Conservation (phyloP, 92 coral and sea anemone species). For the Pocillopora meandrina region DNA sequence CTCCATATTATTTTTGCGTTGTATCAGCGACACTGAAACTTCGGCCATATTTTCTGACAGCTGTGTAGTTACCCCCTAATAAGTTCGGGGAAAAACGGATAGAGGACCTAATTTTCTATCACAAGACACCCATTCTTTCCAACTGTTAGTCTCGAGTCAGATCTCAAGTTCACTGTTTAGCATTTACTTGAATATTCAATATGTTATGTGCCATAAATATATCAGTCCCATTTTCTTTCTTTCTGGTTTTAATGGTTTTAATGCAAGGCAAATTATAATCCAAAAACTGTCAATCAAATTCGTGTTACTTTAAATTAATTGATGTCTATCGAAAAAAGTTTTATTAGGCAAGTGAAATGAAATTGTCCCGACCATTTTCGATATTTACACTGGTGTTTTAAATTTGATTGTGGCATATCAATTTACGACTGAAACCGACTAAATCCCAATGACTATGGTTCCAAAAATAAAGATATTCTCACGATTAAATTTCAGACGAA, state of each 20-base stretch:
- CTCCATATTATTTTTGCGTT: background rate
- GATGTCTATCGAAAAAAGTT: background rate
- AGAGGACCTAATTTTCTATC: background rate
- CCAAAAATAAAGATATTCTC: too few species aligned
- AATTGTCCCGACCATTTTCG: too few species aligned
- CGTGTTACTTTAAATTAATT: background rate
- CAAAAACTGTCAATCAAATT: constrained; percentile 10
- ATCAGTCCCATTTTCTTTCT: background rate
- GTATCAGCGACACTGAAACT: background rate
- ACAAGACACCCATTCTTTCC: background rate
- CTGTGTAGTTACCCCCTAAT: background rate
- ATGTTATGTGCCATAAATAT: background rate
- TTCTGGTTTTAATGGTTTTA: constrained; percentile 1
- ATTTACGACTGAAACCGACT: too few species aligned
- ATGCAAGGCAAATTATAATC: constrained; percentile 24
- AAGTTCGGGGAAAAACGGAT: background rate
- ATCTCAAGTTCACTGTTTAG: background rate
- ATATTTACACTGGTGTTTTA: background rate
- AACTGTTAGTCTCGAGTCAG: constrained; percentile 2
- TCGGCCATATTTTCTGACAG: too few species aligned
- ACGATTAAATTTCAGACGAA: too few species aligned
- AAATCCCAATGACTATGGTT: too few species aligned
- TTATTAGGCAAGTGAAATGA: too few species aligned
- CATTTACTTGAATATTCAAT: background rate
- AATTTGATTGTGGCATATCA: background rate